Conservation (phyloP, 2,797 vertebrate genomes). For the Rousettus madagascariensis region DNA sequence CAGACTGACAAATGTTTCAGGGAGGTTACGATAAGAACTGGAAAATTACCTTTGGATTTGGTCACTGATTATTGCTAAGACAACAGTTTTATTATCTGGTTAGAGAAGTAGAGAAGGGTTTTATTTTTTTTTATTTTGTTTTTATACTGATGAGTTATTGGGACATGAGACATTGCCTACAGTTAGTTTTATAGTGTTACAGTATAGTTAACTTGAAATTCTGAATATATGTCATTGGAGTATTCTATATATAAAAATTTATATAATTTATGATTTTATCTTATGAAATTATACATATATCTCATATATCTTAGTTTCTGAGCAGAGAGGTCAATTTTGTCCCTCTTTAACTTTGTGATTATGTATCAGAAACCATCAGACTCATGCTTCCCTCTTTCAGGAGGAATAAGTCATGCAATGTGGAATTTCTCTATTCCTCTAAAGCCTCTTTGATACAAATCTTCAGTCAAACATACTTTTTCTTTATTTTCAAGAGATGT, state of each 20-base stretch:
- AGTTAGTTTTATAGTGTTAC: neutral
- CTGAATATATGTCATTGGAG: neutral
- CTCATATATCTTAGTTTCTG: neutral
- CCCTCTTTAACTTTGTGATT: neutral
- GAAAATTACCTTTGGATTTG: neutral
- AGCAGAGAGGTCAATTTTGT: neutral
- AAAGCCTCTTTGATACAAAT: neutral
- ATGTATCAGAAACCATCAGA: neutral
- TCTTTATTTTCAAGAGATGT: neutral
- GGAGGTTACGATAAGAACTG: neutral
- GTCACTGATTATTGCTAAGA: neutral
- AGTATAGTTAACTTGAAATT: neutral
- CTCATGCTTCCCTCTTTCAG: neutral
- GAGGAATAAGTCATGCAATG: accelerated
- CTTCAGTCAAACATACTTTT: neutral
- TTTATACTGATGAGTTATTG: neutral
- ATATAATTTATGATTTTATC: neutral
- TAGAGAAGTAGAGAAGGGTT: neutral
- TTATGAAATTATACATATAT: neutral
- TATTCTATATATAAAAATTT: neutral
- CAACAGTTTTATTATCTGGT: neutral
- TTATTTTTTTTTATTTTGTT: neutral
- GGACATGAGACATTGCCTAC: neutral
- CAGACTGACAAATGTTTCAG: neutral
- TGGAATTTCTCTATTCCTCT: neutral